These are phyloP conservation scores for Smithornis capensis DNA, from an alignment of 2,113 vertebrate genomes.

Conservation along the genomic window DNA sequence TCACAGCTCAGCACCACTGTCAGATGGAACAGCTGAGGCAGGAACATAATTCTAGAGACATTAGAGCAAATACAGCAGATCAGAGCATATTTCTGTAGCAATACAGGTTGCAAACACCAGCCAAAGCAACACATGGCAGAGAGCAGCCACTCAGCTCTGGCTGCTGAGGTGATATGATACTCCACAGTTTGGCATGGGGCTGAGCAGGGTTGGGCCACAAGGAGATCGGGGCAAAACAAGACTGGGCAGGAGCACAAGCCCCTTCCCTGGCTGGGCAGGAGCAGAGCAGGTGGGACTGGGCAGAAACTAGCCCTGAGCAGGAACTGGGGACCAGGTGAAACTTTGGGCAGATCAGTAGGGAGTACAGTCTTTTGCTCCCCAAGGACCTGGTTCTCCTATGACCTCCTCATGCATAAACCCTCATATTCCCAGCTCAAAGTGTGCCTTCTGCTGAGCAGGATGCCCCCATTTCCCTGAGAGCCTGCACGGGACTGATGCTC, in stretches of 20 bases:
- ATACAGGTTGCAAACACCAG: not conserved
- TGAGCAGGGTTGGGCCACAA: not conserved
- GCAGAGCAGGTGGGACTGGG: not conserved
- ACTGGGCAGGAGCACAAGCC: not conserved
- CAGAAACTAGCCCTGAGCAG: not conserved
- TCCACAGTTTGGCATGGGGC: not conserved
- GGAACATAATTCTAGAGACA: not conserved
- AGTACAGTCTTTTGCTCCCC: not conserved
- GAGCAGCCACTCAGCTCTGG: not conserved
- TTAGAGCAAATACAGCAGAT: not conserved
- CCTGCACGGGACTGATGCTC: not conserved
- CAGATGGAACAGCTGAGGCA: not conserved
- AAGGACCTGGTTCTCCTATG: not conserved
- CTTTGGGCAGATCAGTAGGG: not conserved
- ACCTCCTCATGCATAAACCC: not conserved
- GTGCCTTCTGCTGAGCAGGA: not conserved
- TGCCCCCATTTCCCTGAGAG: not conserved
- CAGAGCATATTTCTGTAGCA: not conserved
- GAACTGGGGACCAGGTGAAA: not conserved
- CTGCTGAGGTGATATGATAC: not conserved
- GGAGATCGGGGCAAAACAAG: not conserved
- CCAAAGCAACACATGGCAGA: not conserved
- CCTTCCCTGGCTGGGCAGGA: not conserved
- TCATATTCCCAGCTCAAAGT: not conserved
- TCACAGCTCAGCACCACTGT: not conserved